These are phyloP conservation scores for Mastomys natalensis DNA, from an alignment of 2,113 vertebrate genomes.

Conservation along the genomic window DNA sequence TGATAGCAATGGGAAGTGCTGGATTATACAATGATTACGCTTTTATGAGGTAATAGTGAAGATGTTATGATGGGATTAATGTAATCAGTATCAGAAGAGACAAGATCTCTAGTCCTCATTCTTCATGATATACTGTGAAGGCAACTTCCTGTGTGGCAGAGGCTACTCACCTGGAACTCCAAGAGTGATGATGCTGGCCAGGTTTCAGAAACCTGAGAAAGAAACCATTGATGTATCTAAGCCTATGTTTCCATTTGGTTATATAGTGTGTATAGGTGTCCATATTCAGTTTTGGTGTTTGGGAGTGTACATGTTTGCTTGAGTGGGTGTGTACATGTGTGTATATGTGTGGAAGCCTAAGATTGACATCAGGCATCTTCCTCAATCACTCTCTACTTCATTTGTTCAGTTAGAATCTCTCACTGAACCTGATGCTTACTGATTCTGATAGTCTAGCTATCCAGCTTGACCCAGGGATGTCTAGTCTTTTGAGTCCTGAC, in stretches of 20 bases:
- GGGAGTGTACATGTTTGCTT: not conserved
- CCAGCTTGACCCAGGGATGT: not conserved
- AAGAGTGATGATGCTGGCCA: not conserved
- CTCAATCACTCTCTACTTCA: not conserved
- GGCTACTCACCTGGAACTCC: not conserved
- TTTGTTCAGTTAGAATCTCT: not conserved
- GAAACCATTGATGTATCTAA: not conserved
- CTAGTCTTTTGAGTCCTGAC: not conserved
- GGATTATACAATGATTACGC: not conserved
- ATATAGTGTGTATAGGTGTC: not conserved
- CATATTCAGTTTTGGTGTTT: not conserved
- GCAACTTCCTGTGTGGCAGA: not conserved
- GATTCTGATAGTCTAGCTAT: not conserved
- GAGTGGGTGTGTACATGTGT: not conserved
- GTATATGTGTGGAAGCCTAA: not conserved
- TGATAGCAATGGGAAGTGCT: not conserved
- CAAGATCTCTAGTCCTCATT: accelerated
- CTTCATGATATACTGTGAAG: not conserved
- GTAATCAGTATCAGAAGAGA: not conserved
- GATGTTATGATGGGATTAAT: not conserved
- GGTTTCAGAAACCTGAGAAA: not conserved
- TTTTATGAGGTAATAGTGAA: not conserved
- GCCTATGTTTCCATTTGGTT: not conserved
- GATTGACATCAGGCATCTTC: too few species aligned
- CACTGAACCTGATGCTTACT: not conserved